Base-by-base conservation (phyloP, 2,888 invertebrate species). In the Drosophila emarginata region DNA sequence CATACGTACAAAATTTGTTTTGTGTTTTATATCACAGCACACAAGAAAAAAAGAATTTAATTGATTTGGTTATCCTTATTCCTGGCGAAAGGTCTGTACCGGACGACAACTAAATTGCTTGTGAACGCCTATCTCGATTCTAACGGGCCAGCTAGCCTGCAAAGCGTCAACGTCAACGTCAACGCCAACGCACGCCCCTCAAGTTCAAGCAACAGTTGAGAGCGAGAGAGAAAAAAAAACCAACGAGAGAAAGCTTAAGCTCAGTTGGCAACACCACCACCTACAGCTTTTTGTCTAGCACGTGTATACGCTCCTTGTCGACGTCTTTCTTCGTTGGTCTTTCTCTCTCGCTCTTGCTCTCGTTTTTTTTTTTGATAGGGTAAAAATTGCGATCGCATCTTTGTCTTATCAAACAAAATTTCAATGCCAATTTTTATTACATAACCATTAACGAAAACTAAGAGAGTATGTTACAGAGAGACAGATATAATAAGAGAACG, bases 21-120 rank as follows among this genome's bases (percentile, higher is more conserved):
- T 87, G 80, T 76, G 76, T 77, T 76, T 80, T 74, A 88, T 91
- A 91, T 91, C 91, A 91, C 91, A 91, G 91, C 87, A 87, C 80
- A 45, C 45, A 45, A 45, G 45, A 80, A 80, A 79, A 88, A 90
- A 89, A 89, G 89, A 87, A 84, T 79, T 45, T 23, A 82, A 73
- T 63, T 69, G 71, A 82, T 71, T 61, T 74, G 76, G 68, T 83
- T 82, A 87, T 78, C 83, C 79, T 80, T 84, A 87, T 80, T 86
- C 80, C 87, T 86, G 85, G 69, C 77, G 76, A 71, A 85, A 86
- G 87, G 88, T 90, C 90, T 90, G 82, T 76, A 90, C 89, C 90
- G 89, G 82, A 88, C 88, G 89, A 89, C 89, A 83, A 90, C 89
- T 90, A 74, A 90, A 88, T 89, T 88, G 89, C 87, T 90, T 89